Conservation (phyloP, 1,140 invertebrate species). For the Procambarus clarkii region DNA sequence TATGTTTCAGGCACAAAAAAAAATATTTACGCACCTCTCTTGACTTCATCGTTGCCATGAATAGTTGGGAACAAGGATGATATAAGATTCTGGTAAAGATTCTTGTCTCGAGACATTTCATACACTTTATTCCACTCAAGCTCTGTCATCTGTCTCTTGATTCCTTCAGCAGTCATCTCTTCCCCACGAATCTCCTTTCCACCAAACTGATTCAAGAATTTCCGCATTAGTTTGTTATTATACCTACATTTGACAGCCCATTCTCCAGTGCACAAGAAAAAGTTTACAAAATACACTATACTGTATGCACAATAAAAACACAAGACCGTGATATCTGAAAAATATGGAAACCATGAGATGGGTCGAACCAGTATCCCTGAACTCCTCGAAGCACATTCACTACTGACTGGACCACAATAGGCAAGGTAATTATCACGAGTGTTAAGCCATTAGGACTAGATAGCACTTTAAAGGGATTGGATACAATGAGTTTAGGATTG, state of each 20-base stretch:
- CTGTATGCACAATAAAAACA: no score
- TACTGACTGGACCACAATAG: no score
- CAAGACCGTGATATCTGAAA: no score
- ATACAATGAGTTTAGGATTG: no score
- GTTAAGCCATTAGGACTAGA: no score
- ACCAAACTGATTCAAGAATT: constrained; percentile 76
- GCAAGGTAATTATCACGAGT: no score
- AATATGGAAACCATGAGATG: no score
- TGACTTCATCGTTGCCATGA: constrained; percentile 98
- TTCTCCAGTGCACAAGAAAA: not conserved
- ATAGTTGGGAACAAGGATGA: constrained; percentile 96
- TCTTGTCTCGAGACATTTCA: constrained; percentile 96
- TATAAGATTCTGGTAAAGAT: constrained; percentile 94
- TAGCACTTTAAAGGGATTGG: no score
- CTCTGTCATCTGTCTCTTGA: constrained; percentile 96
- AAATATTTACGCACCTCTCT: constrained; percentile 81
- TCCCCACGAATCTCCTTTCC: constrained; percentile 79
- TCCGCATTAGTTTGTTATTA: no score
- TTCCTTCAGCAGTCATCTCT: constrained; percentile 91
- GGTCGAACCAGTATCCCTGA: no score
- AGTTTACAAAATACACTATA: no score
- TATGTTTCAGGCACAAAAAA: not conserved
- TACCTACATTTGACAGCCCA: not conserved
- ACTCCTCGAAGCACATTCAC: no score
- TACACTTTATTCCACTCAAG: constrained; percentile 97